Percentiles rank a stretch among this genome's conserved stretches.
Evolutionary conservation across 2,888 invertebrate genomes (phyloP).

Genomic region (Thereva nobilitata): DNA sequence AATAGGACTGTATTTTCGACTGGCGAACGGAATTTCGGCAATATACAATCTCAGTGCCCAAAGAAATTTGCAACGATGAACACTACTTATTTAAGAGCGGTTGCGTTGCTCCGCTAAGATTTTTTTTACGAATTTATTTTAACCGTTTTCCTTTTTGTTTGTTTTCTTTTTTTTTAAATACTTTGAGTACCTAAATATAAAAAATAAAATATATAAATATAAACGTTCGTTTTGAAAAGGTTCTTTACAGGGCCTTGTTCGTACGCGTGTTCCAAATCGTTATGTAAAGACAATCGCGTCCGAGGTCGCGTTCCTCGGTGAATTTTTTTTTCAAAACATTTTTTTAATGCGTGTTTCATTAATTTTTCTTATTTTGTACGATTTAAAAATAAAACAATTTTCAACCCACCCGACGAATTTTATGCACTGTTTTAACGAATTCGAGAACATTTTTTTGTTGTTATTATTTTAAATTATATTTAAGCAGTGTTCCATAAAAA

Average conservation of each 20-base stretch:
- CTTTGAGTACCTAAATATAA: neutral
- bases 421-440: slow-evolving; percentile 35
- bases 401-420: slow-evolving; percentile 15
- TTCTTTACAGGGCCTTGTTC: neutral
- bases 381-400: slow-evolving; percentile 22
- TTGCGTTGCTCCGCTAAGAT: neutral
- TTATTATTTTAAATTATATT: too few species aligned
- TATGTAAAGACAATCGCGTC: slow-evolving; percentile 30
- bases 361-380: slow-evolving; percentile 10
- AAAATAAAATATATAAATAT: neutral
- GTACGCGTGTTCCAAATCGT: slow-evolving; percentile 6
- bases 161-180: neutral
- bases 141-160: slow-evolving; percentile 31
- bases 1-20: slow-evolving; percentile 18
- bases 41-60: slow-evolving; percentile 50
- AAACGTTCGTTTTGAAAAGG: slow-evolving; percentile 9
- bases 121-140: slow-evolving; percentile 26
- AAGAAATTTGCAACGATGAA: slow-evolving; percentile 56
- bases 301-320: slow-evolving; percentile 26
- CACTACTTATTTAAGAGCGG: slow-evolving; percentile 44
- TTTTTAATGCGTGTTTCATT: slow-evolving; percentile 12
- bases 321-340: neutral
- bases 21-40: slow-evolving; percentile 10
- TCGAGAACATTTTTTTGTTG: slow-evolving; percentile 21
- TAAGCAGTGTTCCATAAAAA: too few species aligned